A percentile compares a stretch with the other conserved stretches of the same genome.
Evolutionary conservation across 2,113 vertebrate species (phyloP).

Genomic region (Girardinichthys multiradiatus): DNA sequence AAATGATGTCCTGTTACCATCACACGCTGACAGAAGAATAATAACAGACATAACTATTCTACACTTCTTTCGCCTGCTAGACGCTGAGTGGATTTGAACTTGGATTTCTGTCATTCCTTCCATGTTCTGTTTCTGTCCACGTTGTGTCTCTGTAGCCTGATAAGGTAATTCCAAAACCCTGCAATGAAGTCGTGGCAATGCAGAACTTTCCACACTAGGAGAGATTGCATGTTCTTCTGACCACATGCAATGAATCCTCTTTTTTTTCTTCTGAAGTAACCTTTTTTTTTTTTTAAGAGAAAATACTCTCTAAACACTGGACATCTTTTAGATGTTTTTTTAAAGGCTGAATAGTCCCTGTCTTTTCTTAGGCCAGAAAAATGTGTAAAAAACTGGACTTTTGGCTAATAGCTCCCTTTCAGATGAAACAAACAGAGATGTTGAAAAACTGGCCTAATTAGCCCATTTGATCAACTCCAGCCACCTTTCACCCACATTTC

Average conservation of each 20-base stretch:
- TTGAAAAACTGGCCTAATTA: too few relatives aligned
- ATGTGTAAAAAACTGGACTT: too few relatives aligned
- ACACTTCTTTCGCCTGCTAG: neutral
- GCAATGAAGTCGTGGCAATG: neutral
- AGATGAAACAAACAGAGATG: too few relatives aligned
- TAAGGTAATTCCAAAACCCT: constrained; percentile 34
- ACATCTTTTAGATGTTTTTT: neutral
- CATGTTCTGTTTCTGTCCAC: constrained; percentile 15
- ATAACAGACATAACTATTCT: constrained; percentile 6
- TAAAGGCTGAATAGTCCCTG: neutral
- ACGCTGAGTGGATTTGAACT: constrained; percentile 15
- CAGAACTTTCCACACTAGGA: constrained; percentile 44
- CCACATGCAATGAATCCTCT: constrained; percentile 20
- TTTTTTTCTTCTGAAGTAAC: constrained; percentile 55
- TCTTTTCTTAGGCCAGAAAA: neutral
- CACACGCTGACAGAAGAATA: constrained; percentile 33
- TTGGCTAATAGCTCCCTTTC: neutral
- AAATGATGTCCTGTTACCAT: constrained; percentile 51
- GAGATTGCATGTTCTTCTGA: constrained; percentile 27
- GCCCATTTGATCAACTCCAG: too few relatives aligned
- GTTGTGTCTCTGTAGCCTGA: constrained; percentile 40
- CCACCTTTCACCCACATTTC: neutral
- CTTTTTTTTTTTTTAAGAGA: constrained; percentile 41
- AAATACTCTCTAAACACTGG: neutral
- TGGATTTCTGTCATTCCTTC: constrained; percentile 42